Conservation (phyloP, 1,140 invertebrate species). For the Drosophila neocordata region DNA sequence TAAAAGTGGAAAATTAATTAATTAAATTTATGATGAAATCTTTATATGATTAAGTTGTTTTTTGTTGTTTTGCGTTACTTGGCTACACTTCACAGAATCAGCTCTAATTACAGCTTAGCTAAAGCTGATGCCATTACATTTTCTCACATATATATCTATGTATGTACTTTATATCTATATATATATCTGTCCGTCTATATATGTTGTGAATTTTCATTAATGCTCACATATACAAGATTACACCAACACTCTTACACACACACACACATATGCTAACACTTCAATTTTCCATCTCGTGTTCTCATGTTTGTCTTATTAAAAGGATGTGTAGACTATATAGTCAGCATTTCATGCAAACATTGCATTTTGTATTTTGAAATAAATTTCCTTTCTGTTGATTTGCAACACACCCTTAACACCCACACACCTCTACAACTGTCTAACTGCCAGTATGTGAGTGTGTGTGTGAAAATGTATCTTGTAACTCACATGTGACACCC, state of each 20-base stretch:
- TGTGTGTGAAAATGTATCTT: constrained; percentile 29
- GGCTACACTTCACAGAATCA: constrained; percentile 8
- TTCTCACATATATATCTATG: constrained; percentile 1
- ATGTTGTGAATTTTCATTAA: constrained; percentile 8
- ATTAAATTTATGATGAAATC: neutral
- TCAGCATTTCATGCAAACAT: constrained; percentile 40
- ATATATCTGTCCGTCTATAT: neutral
- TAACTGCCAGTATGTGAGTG: neutral
- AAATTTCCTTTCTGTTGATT: constrained; percentile 76
- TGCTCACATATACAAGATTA: neutral
- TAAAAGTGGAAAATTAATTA: constrained; percentile 14
- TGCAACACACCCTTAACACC: constrained; percentile 36
- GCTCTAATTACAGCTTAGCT: constrained; percentile 27
- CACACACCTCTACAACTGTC: neutral
- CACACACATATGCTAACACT: neutral
- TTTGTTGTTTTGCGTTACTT: constrained; percentile 14
- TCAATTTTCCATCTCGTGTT: constrained; percentile 4
- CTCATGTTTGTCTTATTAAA: constrained; percentile 63
- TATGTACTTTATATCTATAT: no score
- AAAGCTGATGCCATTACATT: constrained; percentile 20
- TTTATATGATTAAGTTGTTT: constrained; percentile 10
- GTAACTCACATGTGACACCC: constrained; percentile 62
- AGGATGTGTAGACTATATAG: constrained; percentile 36
- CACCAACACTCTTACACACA: neutral
- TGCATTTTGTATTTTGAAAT: constrained; percentile 71